These are phyloP conservation scores for Cottus gobio DNA, from an alignment of 2,113 vertebrate genomes.

Conservation along the genomic window DNA sequence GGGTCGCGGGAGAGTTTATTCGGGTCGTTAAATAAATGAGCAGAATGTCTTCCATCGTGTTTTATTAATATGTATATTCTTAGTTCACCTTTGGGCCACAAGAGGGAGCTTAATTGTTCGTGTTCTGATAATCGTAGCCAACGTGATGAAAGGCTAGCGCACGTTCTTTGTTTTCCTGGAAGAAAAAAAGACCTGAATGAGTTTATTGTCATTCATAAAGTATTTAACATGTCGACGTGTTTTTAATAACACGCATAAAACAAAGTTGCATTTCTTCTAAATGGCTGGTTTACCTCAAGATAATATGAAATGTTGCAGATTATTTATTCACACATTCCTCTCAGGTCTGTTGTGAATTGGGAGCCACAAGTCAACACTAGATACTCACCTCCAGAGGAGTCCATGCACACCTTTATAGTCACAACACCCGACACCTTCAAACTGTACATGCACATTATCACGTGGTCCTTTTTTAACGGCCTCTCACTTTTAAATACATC, in stretches of 20 bases:
- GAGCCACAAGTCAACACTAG: neutral
- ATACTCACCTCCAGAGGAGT: neutral
- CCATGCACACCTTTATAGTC: neutral
- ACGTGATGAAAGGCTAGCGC: neutral
- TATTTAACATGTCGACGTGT: neutral
- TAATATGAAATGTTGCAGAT: neutral
- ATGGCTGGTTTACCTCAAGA: no score
- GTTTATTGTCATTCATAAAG: neutral
- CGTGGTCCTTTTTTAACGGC: neutral
- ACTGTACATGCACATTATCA: neutral
- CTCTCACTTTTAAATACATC: constrained; percentile 23
- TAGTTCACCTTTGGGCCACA: no score
- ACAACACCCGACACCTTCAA: neutral
- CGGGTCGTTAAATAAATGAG: no score
- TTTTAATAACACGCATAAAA: neutral
- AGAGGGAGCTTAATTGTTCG: no score
- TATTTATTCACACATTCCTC: no score
- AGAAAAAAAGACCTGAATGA: no score
- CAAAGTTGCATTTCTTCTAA: no score
- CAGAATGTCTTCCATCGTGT: no score
- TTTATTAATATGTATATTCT: no score
- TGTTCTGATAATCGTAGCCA: neutral
- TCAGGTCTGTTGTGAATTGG: neutral
- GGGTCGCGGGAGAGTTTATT: no score
- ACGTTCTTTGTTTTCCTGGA: no score